Base-by-base conservation (phyloP, 2,113 vertebrate genomes). In the Xerus inauris region DNA sequence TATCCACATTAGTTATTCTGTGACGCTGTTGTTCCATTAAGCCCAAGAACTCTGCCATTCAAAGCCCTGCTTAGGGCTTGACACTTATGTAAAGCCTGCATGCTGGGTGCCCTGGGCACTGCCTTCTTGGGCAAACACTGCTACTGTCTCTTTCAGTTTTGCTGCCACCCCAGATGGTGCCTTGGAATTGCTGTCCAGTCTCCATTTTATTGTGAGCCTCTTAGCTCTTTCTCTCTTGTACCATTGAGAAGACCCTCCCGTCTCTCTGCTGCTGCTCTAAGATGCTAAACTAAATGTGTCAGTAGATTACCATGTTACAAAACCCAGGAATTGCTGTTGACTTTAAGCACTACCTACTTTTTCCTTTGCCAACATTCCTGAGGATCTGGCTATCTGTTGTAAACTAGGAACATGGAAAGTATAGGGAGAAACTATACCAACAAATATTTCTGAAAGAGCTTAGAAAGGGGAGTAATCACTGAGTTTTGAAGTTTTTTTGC, bases 91-190 rank as follows among this genome's bases (percentile, higher is more conserved):
- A 51, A 24, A 93, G 76, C 30, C 5, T 28, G 7, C n/a, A 26
- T 51, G 62, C 38, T 65, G 22, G 30, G 0, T 54, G 0, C 28
- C 35, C 5, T 0, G n/a, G 28, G 19, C 3, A 14, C 57, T 30
- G 3, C 30, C 4, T 40, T 49, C 35, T 28, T 72, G 26, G 22
- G 20, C 45, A 79, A 28, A 62, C 4, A 13, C 22, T 32, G 35
- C 5, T 38, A 35, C 6, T 51, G 45, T 8, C 3, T 14, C 2
- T 24, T 11, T n/a, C 38, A n/a, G 30, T 10, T 47, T 54, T 73
- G 8, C 6, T 64, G 2, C 65, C 14, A 12, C 4, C 17, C 59
- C 45, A 16, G 45, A 67, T 30, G 14, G 3, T 22, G 20, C 40
- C 42, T 64, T 47, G 51, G 38, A 77, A 42, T 6, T 69, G 6